Conservation (phyloP, 2,113 vertebrate genomes). For the Solea senegalensis region DNA sequence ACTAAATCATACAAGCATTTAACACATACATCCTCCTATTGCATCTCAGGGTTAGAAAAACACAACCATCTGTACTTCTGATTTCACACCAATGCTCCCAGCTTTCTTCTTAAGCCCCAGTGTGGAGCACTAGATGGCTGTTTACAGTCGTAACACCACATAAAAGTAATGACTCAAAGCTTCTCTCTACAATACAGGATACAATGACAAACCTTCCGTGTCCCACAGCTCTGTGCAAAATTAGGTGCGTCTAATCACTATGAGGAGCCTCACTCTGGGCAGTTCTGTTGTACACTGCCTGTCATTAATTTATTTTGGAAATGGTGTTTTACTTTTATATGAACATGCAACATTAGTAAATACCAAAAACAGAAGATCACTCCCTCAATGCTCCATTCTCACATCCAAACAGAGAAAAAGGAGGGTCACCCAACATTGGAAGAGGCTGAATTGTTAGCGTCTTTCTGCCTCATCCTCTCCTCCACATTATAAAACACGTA, state of each 20-base stretch:
- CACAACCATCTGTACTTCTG: slow-evolving; percentile 69
- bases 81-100: slow-evolving; percentile 56
- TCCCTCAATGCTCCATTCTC: not conserved
- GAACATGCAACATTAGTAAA: not conserved
- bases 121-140: slow-evolving; percentile 49
- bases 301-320: not conserved
- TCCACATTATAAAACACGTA: not conserved
- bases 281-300: not conserved
- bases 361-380: not conserved
- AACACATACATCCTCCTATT: slow-evolving; percentile 34
- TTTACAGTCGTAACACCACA: slow-evolving; percentile 32
- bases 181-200: slow-evolving; percentile 36
- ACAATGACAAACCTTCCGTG: slow-evolving; percentile 47
- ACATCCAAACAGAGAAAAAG: not conserved
- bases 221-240: slow-evolving; percentile 15
- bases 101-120: slow-evolving; percentile 55
- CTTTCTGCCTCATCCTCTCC: not conserved
- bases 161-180: slow-evolving; percentile 38
- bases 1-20: slow-evolving; percentile 35
- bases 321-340: not conserved
- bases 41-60: slow-evolving; percentile 52
- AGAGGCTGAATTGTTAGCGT: not conserved
- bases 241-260: not conserved
- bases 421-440: not conserved
- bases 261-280: too few species aligned